Evolutionary conservation across 2,797 vertebrate genomes (phyloP).

Genomic region (Phyllotis vaccarum): DNA sequence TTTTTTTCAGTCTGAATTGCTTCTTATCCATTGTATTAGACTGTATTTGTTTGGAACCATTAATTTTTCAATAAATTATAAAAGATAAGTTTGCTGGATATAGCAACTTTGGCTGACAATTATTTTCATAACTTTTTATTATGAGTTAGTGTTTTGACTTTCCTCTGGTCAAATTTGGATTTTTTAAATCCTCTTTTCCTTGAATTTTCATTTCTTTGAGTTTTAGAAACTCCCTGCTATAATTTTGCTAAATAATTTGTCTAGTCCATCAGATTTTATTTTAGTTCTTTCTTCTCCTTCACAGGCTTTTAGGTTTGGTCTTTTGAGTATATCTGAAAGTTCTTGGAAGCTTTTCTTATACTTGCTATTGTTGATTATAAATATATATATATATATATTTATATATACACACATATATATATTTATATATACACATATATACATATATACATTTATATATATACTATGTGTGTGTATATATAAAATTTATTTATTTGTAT

Average conservation of each 20-base stretch:
- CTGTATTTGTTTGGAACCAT: not conserved
- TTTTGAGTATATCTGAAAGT: not conserved
- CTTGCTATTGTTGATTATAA: too few relatives aligned
- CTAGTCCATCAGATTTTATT: not conserved
- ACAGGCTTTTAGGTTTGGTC: not conserved
- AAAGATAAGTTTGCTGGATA: not conserved
- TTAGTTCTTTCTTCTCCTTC: not conserved
- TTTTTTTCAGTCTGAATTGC: not conserved
- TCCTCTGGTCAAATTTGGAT: not conserved
- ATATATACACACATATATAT: too few relatives aligned
- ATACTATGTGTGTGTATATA: too few relatives aligned
- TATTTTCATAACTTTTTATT: not conserved
- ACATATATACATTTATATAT: too few relatives aligned
- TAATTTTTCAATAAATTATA: not conserved
- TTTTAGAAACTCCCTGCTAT: not conserved
- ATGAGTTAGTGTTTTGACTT: not conserved
- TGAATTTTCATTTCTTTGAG: not conserved
- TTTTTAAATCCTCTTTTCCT: not conserved
- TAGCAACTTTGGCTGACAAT: not conserved
- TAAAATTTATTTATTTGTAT: too few relatives aligned
- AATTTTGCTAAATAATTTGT: not conserved
- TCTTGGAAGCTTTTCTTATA: not conserved
- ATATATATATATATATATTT: too few relatives aligned
- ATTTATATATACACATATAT: too few relatives aligned
- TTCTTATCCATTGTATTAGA: not conserved